Evolutionary conservation across 2,113 vertebrate genomes (phyloP).

Genomic region (Malaclemys terrapin): DNA sequence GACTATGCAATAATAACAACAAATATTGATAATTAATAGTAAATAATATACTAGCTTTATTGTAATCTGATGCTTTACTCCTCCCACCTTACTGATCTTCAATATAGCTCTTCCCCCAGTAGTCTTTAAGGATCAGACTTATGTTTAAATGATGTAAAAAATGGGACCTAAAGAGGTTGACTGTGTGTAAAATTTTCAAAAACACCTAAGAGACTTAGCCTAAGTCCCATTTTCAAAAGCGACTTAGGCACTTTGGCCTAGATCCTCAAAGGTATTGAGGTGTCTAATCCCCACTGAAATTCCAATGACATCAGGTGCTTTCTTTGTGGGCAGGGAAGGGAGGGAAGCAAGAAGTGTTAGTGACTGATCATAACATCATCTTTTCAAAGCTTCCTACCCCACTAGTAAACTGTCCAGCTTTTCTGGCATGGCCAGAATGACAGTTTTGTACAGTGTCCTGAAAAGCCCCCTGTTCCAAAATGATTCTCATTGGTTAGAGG

Average conservation of each 20-base stretch:
- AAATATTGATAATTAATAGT: not conserved
- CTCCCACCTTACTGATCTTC: no score
- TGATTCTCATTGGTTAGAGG: not conserved
- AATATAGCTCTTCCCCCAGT: no score
- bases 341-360: not conserved
- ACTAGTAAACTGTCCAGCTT: slow-evolving; percentile 65
- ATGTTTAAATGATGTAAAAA: no score
- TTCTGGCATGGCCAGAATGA: slow-evolving; percentile 27
- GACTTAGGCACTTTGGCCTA: not conserved
- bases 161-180: no score
- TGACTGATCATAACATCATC: slow-evolving; percentile 47
- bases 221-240: not conserved
- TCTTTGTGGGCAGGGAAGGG: slow-evolving; percentile 22
- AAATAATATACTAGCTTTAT: no score
- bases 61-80: not conserved
- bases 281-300: not conserved
- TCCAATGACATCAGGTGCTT: slow-evolving; percentile 33
- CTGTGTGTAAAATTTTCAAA: no score
- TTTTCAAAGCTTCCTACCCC: slow-evolving; percentile 62
- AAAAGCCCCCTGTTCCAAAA: not conserved
- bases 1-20: not conserved
- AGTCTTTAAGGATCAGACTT: no score
- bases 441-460: not conserved
- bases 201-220: not conserved
- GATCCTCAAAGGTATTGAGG: not conserved